Base-by-base conservation (phyloP, 2,888 invertebrate genomes). In the Tenthredo livida region DNA sequence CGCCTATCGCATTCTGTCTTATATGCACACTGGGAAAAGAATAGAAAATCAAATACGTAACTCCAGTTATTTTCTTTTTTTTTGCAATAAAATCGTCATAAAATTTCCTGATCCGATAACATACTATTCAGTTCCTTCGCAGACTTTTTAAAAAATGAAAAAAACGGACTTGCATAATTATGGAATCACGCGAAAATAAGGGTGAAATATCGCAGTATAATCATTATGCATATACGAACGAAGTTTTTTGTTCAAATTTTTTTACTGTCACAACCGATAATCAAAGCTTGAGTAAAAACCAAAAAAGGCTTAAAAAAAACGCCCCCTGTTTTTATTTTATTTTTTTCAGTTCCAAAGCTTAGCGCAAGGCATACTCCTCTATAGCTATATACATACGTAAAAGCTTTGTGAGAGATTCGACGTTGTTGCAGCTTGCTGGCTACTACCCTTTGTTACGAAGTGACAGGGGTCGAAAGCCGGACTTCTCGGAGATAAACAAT, bases 401-500 rank as follows among this genome's bases (percentile, higher is more conserved):
- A 54, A 77, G 77, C 77, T 77, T 77, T 29, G 77, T 29, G 50
- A 17, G 47, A 33, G 77, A 77, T 77, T 77, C 50, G 77, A 10
- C 54, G 40, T 77, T 29, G 54, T 40, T 77, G 54, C 50, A 54
- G 77, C 17, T 77, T 33, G 75, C 75, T 37, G 50, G 75, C 75
- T 78, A 37, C 78, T 10, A 33, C 72, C 83, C 61, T 80, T 80
- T 40, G 80, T 84, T 47, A 84, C 21, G n/a, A 67, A 67, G 50
- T 84, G 83, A 84, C 83, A 67, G 67, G 58, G 83, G 83, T 50
- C 83, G 83, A 70, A 70, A 70, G 70, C 47, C 40, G 54, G 58
- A 65, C 54, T 85, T 33, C 43, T 29, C 37, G 40, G 61, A 50
- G 85, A 85, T 85, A 83, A 82, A 85, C 85, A 85, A 85, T 85